Conservation (phyloP, 2,797 vertebrate genomes). For the Crypturellus tataupa region DNA sequence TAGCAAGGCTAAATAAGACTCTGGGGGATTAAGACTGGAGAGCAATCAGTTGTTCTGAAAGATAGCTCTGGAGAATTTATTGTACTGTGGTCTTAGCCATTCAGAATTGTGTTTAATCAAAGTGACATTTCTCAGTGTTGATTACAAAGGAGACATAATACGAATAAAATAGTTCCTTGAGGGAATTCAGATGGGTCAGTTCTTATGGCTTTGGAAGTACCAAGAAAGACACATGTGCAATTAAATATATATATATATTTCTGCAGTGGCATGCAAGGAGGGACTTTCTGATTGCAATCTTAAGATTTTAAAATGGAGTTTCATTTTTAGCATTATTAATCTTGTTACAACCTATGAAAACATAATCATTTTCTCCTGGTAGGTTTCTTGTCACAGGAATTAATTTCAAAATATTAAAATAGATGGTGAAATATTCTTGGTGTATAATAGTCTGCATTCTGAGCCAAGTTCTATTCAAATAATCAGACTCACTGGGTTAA, state of each 20-base stretch:
- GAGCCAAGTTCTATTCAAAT: background rate
- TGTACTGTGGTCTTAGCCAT: slow-evolving; percentile 79
- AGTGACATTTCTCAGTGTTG: slow-evolving; percentile 83
- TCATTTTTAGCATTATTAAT: slow-evolving; percentile 12
- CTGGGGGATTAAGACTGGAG: slow-evolving; percentile 79
- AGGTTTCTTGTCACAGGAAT: background rate
- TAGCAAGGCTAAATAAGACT: slow-evolving; percentile 85
- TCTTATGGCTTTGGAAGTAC: slow-evolving; percentile 35
- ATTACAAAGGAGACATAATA: slow-evolving; percentile 82
- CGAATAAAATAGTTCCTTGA: slow-evolving; percentile 73
- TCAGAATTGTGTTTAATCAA: slow-evolving; percentile 84
- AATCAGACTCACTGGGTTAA: background rate
- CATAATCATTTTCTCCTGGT: background rate
- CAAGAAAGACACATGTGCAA: background rate
- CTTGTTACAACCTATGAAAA: background rate
- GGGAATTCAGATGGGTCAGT: slow-evolving; percentile 54
- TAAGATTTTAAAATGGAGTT: background rate
- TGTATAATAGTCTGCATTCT: background rate
- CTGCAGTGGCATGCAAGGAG: background rate
- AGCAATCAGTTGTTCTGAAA: slow-evolving; percentile 81
- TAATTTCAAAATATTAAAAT: background rate
- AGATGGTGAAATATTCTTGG: background rate
- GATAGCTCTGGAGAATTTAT: slow-evolving; percentile 82
- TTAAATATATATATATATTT: background rate
- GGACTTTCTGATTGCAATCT: background rate